Percentiles rank a stretch among this genome's conserved stretches.
Conservation (phyloP, 2,888 invertebrate genomes). For the Suillia variegata region DNA sequence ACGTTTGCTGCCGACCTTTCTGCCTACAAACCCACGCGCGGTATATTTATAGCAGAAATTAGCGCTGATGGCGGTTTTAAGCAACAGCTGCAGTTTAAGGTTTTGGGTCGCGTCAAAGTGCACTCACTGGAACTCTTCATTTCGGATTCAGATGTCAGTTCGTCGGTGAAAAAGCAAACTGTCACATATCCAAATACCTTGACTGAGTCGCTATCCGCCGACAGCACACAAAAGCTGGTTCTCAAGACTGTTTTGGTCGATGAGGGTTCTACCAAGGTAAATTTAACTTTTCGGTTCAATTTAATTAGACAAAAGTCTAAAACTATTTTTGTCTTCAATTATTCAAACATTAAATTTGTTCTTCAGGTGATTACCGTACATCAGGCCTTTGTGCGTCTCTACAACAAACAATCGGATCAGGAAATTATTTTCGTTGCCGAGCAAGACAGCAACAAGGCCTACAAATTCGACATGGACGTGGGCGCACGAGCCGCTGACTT, state of each 20-base stretch:
- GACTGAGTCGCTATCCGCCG: constrained; percentile 74
- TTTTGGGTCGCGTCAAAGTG: constrained; percentile 77
- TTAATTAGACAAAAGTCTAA: no score
- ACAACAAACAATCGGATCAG: constrained; percentile 68
- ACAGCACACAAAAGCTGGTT: constrained; percentile 86
- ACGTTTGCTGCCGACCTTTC: constrained; percentile 79
- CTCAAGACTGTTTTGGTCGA: constrained; percentile 82
- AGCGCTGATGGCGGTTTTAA: constrained; percentile 70
- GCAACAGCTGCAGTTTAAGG: constrained; percentile 69
- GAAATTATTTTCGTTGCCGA: constrained; percentile 96
- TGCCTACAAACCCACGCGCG: constrained; percentile 79
- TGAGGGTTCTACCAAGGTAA: constrained; percentile 66
- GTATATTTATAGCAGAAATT: constrained; percentile 82
- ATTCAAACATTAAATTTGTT: no score
- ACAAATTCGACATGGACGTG: constrained; percentile 92
- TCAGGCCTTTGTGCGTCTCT: constrained; percentile 85
- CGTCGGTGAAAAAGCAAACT: constrained; percentile 77
- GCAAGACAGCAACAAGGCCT: constrained; percentile 75
- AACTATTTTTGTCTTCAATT: no score
- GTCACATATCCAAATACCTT: constrained; percentile 77
- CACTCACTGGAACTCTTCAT: constrained; percentile 84
- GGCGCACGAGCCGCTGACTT: constrained; percentile 81
- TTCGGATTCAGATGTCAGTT: constrained; percentile 88
- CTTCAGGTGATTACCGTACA: constrained; percentile 71
- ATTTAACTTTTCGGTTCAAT: neutral